Base-by-base conservation (phyloP, 2,113 vertebrate species). In the Hippocampus mohnikei region DNA sequence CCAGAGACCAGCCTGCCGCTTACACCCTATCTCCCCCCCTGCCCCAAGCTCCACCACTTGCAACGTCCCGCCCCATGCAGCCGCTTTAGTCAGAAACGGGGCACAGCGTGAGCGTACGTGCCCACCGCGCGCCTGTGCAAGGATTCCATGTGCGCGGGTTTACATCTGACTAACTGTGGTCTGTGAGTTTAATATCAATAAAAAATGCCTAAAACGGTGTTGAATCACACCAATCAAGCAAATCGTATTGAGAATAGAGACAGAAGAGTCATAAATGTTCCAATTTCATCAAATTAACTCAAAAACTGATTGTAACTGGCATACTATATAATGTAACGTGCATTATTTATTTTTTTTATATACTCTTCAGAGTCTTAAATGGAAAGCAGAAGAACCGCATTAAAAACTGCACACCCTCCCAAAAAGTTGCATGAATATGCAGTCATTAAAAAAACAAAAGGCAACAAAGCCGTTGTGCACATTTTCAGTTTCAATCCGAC, bases 41-140 rank as follows among this genome's bases (percentile, higher is more conserved):
- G 0, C 44, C n/a, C 63, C 8, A 13, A 44, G 25, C 18, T 44
- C 41, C 63, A 65, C n/a, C 63, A 65, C 79, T 71, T 81, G 77
- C 84, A 70, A 71, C 16, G 82, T 82, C 81, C 84, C 85, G 81
- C 87, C 83, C 81, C 82, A 42, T 78, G 62, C 80, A 70, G 79
- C 13, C 33, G 33, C 33, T 37, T 89, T 78, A 79, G 72, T 56
- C 65, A 59, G 81, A 76, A 77, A 79, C 81, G 65, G 81, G 66
- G 86, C 71, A 4, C 42, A 3, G 20, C 27, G 61, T 29, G 56
- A 41, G 67, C 9, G 50, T 33, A 73, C n/a, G 21, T 25, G 37
- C 29, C 33, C 20, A 40, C 60, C 7, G 59, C 1, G 55, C 55
- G 55, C 23, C 11, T 58, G 10, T 60, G 15, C 13, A 20, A 27